Base-by-base conservation (phyloP, 1,140 invertebrate genomes). In the Drosophila bifasciata region DNA sequence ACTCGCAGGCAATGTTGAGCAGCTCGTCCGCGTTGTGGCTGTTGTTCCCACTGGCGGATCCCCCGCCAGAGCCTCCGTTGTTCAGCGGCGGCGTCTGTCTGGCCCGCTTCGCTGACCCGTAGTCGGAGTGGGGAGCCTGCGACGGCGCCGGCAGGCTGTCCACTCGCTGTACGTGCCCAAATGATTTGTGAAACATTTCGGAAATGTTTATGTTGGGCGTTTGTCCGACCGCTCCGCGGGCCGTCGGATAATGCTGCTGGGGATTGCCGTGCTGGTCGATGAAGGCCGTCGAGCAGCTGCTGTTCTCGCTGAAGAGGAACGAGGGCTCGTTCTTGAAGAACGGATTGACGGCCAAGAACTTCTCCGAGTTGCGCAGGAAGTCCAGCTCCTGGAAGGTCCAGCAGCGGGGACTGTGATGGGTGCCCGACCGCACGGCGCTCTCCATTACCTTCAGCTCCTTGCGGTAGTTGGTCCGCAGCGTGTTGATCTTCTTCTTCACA, bases 401-500 rank as follows among this genome's bases (percentile, higher is more conserved):
- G 43, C 90, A 91, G 4, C 90, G 75, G 1, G 90, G 90, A 16
- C 75, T 86, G 53, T 91, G 90, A 5, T 85, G 32, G 3, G 16
- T 85, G 9, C 90, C 90, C 21, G 80, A 52, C 0, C 83, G 59
- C 50, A 84, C 74, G 0, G 90, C 76, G n/a, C 77, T 88, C 55
- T 91, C 90, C 15, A 91, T 86, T 3, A 90, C 79, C 25, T 89
- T 89, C 3, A 91, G 68, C 28, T 91, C 90, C 70, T 91, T 91
- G 40, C 90, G 79, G 17, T 91, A 91, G 32, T 91, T 91, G 0
- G 90, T 91, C 4, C 90, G 69, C 48, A 91, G 52, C 0, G 90
- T 91, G 17, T 91, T 91, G 5, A 91, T 91, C 59, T 91, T 91
- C 32, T 91, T 91, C 32, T 91, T 91, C 6, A 91, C 90, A 52